phyloP scores from a whole-genome alignment of 2,888 invertebrate species.

The Sphecodes monilicornis region DNA sequence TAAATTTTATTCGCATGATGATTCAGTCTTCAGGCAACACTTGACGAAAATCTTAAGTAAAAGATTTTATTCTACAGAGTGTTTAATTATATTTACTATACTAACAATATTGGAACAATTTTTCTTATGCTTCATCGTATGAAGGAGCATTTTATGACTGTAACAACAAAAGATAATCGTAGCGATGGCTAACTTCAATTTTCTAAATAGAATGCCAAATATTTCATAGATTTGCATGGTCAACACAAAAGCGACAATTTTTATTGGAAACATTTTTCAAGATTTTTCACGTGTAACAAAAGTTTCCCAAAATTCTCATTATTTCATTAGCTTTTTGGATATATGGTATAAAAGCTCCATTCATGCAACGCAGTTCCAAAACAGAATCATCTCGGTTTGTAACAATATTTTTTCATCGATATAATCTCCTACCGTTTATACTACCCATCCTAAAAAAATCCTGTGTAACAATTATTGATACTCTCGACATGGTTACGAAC shows the following conservation, averaged over 20 bases:
- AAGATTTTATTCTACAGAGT: slow-evolving; percentile 7
- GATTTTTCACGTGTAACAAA: too few species aligned
- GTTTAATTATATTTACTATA: neutral
- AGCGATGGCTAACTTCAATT: neutral
- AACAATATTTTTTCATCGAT: neutral
- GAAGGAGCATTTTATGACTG: neutral
- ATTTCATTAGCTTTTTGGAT: neutral
- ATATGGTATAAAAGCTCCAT: neutral
- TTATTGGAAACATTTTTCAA: neutral
- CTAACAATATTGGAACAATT: neutral
- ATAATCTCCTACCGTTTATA: neutral
- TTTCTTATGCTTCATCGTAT: neutral
- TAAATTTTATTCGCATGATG: neutral
- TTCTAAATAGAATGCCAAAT: neutral
- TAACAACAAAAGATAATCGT: neutral
- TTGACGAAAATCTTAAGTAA: neutral
- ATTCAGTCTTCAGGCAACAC: too few species aligned
- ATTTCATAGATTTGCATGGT: too few species aligned
- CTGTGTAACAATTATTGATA: neutral
- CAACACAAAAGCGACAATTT: too few species aligned
- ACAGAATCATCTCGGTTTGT: neutral
- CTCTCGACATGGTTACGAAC: neutral
- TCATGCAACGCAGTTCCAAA: neutral
- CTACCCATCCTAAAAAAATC: neutral
- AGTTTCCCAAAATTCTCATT: neutral